Conservation (phyloP, 2,888 invertebrate genomes). For the Conistra vaccinii region DNA sequence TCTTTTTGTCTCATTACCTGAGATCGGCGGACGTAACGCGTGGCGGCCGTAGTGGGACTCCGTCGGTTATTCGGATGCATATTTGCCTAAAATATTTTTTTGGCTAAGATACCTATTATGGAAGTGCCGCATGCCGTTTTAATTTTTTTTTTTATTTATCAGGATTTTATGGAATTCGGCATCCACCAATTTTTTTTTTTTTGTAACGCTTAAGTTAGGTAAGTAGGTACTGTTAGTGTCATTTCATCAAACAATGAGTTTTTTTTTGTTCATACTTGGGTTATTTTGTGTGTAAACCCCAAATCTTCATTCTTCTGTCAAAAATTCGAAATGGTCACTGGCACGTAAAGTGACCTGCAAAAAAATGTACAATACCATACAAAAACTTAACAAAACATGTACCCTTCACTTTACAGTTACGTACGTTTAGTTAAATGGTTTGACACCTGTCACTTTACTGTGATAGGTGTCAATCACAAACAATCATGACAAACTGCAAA, state of each 20-base stretch:
- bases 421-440: background rate
- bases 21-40: too few relatives aligned
- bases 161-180: too few relatives aligned
- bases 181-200: background rate
- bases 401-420: conserved; percentile 12
- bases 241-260: conserved; percentile 16
- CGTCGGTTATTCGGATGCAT: too few relatives aligned
- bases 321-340: conserved; percentile 3
- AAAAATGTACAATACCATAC: conserved; percentile 6
- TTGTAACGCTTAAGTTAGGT: background rate
- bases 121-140: too few relatives aligned
- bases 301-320: conserved; percentile 49
- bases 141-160: too few relatives aligned
- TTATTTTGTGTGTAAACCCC: conserved; percentile 28
- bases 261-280: conserved; percentile 3
- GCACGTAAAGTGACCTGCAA: conserved; percentile 13
- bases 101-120: too few relatives aligned
- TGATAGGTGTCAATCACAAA: conserved; percentile 49
- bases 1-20: background rate
- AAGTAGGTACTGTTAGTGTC: background rate
- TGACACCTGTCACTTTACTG: conserved; percentile 14
- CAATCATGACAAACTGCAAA: background rate
- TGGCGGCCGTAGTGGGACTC: too few relatives aligned
- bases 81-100: too few relatives aligned
- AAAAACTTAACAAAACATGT: conserved; percentile 7